Evolutionary conservation across 2,113 vertebrate genomes (phyloP).

Genomic region (Rhynchopsitta pachyrhyncha): DNA sequence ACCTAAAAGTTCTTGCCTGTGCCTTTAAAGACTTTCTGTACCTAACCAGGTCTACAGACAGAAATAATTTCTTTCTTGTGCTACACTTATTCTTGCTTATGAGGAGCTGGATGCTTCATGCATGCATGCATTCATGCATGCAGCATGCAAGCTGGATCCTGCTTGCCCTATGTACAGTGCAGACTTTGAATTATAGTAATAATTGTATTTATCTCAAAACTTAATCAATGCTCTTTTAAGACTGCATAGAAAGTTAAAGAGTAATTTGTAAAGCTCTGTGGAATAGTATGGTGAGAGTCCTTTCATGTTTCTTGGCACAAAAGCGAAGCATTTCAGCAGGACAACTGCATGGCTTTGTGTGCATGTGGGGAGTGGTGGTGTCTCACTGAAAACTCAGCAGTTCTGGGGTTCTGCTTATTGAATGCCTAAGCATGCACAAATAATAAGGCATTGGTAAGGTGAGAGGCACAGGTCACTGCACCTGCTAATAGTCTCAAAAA

Average conservation of each 20-base stretch:
- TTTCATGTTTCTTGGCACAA: neutral
- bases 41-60: neutral
- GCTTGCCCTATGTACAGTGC: neutral
- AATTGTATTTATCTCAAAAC: neutral
- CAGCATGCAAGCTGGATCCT: neutral
- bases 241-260: neutral
- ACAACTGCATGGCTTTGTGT: neutral
- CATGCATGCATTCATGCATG: too few relatives aligned
- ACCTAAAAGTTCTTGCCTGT: neutral
- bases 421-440: neutral
- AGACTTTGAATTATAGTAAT: neutral
- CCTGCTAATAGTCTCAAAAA: neutral
- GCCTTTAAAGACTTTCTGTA: neutral
- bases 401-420: neutral
- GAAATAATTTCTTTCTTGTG: neutral
- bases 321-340: neutral
- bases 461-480: neutral
- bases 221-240: neutral
- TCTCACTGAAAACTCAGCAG: neutral
- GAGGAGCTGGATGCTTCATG: neutral
- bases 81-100: neutral
- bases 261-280: neutral
- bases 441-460: neutral
- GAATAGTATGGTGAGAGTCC: neutral
- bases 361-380: fast-evolving